These are phyloP conservation scores for Thaumetopoea pityocampa DNA, from an alignment of 1,140 invertebrate genomes.

Conservation along the genomic window DNA sequence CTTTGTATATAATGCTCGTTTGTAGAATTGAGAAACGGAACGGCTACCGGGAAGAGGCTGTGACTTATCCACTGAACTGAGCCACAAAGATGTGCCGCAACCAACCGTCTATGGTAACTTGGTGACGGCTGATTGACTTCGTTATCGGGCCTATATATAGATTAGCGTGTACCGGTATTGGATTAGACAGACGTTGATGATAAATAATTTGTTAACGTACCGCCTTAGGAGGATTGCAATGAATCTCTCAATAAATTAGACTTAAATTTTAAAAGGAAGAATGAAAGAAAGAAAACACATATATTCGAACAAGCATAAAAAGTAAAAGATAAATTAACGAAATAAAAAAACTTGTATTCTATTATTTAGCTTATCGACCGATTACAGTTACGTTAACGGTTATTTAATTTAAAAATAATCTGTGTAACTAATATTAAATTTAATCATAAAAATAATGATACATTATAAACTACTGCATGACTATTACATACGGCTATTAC, in stretches of 20 bases:
- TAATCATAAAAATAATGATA: too few species aligned
- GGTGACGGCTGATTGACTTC: constrained; percentile 48
- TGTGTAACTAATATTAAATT: too few species aligned
- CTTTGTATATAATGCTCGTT: constrained; percentile 64
- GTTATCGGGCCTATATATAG: constrained; percentile 39
- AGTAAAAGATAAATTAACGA: too few species aligned
- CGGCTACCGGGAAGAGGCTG: constrained; percentile 42
- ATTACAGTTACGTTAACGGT: too few species aligned
- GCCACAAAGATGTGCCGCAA: constrained; percentile 39
- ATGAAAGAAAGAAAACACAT: too few species aligned
- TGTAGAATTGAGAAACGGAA: constrained; percentile 51
- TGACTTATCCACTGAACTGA: constrained; percentile 43
- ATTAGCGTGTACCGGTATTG: constrained; percentile 26
- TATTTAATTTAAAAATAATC: too few species aligned
- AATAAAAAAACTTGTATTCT: too few species aligned
- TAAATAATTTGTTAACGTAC: constrained; percentile 12
- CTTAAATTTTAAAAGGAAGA: constrained; percentile 1
- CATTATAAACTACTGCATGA: too few species aligned
- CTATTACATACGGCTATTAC: too few species aligned
- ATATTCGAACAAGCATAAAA: too few species aligned
- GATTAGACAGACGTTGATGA: constrained; percentile 17
- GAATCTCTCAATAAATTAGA: constrained; percentile 3
- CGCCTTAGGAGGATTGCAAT: constrained; percentile 1
- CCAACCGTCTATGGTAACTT: constrained; percentile 42
- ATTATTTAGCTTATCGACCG: too few species aligned